phyloP scores from a whole-genome alignment of 2,113 vertebrate genomes.

The Thamnophis sirtalis region DNA sequence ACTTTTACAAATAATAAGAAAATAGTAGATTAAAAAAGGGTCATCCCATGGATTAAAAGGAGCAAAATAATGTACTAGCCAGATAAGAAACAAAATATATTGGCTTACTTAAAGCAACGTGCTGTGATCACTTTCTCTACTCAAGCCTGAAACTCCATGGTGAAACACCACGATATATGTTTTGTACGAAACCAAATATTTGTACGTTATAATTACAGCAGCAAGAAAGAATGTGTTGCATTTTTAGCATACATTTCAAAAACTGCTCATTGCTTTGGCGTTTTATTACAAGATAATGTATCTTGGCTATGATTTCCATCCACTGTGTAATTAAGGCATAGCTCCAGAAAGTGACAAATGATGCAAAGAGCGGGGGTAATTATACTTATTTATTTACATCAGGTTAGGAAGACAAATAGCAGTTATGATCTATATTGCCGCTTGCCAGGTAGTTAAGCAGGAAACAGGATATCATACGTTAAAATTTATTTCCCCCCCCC shows the following conservation, averaged over 20 bases:
- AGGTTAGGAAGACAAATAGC: background rate
- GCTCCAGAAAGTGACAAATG: conserved; percentile 21
- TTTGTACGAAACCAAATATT: conserved; percentile 18
- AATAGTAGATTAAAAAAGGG: background rate
- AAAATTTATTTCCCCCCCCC: background rate
- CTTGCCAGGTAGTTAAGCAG: conserved; percentile 3
- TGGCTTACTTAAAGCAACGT: background rate
- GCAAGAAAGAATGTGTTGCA: background rate
- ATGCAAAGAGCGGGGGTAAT: background rate
- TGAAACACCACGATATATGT: background rate
- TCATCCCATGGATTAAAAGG: background rate
- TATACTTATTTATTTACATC: conserved; percentile 18
- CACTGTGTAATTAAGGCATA: background rate
- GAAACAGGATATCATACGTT: background rate
- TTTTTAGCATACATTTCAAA: conserved; percentile 26
- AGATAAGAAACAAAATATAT: background rate
- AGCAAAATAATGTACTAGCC: background rate
- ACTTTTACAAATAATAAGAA: background rate
- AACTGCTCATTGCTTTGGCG: background rate
- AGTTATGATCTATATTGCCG: background rate
- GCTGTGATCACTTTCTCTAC: conserved; percentile 16
- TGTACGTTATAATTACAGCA: background rate
- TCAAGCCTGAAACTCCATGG: background rate
- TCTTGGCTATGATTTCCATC: conserved; percentile 14
- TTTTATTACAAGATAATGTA: conserved; percentile 27